phyloP scores from a whole-genome alignment of 2,113 vertebrate species.

The Campylorhamphus procurvoides region DNA sequence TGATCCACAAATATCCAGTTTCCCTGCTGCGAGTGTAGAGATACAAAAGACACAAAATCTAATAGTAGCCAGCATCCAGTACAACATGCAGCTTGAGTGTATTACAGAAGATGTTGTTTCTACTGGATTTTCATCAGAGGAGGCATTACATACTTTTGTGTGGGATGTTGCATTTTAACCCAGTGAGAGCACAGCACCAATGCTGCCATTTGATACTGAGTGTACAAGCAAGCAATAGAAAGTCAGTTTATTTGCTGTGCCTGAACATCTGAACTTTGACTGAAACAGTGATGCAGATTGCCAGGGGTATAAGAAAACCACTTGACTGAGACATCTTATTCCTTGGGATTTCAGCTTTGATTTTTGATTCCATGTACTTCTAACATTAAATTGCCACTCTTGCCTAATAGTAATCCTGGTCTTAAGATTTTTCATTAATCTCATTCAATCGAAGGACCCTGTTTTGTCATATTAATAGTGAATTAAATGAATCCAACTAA shows the following conservation, averaged over 20 bases:
- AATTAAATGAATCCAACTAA: not conserved
- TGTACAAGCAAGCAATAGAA: not conserved
- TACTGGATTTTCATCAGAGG: not conserved
- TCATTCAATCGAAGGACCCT: not conserved
- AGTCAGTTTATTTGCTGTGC: not conserved
- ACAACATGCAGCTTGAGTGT: not conserved
- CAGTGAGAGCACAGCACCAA: not conserved
- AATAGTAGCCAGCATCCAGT: not conserved
- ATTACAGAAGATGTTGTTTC: not conserved
- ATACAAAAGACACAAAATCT: rapidly evolving
- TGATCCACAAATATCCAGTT: not conserved
- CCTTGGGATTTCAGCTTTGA: not conserved
- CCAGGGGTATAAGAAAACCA: not conserved
- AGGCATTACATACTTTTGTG: not conserved
- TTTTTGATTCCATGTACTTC: rapidly evolving
- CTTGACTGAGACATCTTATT: not conserved
- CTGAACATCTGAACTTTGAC: not conserved
- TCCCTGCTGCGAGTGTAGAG: not conserved
- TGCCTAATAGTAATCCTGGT: not conserved
- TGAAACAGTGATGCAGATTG: not conserved
- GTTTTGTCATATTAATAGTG: not conserved
- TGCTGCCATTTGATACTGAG: not conserved
- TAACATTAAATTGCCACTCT: not conserved
- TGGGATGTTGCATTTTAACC: not conserved
- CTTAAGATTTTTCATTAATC: not conserved